Percentiles rank a stretch among this genome's conserved stretches.
Evolutionary conservation across 2,888 invertebrate species (phyloP).

Genomic region (Sipha maydis): DNA sequence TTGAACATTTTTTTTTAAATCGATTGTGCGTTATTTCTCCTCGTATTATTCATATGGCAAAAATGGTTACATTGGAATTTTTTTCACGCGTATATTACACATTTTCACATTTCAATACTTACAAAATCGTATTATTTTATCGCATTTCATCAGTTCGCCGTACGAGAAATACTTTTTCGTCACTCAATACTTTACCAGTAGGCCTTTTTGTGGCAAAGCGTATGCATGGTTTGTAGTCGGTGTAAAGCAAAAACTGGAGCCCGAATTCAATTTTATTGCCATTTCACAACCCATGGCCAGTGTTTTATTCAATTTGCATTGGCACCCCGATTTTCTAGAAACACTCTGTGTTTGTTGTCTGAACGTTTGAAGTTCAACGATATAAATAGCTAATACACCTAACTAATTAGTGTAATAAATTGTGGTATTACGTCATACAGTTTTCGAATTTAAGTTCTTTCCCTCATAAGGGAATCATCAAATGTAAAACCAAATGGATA

Average conservation of each 20-base stretch:
- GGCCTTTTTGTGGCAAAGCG: too few relatives aligned
- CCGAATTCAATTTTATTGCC: too few relatives aligned
- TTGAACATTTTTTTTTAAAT: constrained; percentile 6
- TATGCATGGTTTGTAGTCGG: too few relatives aligned
- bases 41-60: background rate
- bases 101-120: background rate
- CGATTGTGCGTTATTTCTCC: background rate
- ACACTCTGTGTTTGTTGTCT: too few relatives aligned
- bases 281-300: background rate
- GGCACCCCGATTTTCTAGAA: too few relatives aligned
- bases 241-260: too few relatives aligned
- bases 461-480: background rate
- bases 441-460: background rate
- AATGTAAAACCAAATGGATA: too few relatives aligned
- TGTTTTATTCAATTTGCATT: too few relatives aligned
- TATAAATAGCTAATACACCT: background rate
- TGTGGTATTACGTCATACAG: background rate
- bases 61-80: background rate
- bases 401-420: background rate
- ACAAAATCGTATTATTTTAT: background rate
- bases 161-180: background rate
- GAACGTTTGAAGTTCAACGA: background rate
- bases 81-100: background rate
- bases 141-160: background rate
- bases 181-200: background rate